Conservation (phyloP, 2,888 invertebrate genomes). For the Agrotis ipsilon region DNA sequence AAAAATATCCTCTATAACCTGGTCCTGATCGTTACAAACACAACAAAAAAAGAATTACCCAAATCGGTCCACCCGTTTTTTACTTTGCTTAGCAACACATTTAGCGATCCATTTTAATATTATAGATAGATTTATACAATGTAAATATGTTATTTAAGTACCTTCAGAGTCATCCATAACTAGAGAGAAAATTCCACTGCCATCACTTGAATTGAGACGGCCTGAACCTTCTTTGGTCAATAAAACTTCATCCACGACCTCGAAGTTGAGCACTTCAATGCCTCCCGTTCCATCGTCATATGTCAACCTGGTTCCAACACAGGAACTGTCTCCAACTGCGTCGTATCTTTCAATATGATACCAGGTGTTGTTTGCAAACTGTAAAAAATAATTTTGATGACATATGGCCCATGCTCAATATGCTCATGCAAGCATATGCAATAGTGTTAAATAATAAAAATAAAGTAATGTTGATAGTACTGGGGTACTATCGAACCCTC, state of each 20-base stretch:
- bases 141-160: conserved; percentile 51
- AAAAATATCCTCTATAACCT: no score
- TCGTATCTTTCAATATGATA: conserved; percentile 84
- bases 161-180: conserved; percentile 68
- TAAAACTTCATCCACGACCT: conserved; percentile 77
- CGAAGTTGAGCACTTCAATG: conserved; percentile 81
- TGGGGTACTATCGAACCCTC: no score
- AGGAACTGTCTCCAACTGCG: conserved; percentile 74
- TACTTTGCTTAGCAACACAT: no score
- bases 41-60: no score
- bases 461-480: no score
- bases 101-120: no score
- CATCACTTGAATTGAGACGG: conserved; percentile 71
- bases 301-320: conserved; percentile 79
- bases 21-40: no score
- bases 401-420: no score
- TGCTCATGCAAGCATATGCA: no score
- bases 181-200: conserved; percentile 77
- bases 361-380: conserved; percentile 87
- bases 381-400: conserved; percentile 30
- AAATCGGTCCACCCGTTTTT: no score
- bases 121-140: no score
- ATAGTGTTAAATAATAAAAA: no score
- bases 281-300: conserved; percentile 67
- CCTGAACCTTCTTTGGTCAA: conserved; percentile 78